phyloP scores from a whole-genome alignment of 1,140 invertebrate species.

The Heliconius eleuchia region DNA sequence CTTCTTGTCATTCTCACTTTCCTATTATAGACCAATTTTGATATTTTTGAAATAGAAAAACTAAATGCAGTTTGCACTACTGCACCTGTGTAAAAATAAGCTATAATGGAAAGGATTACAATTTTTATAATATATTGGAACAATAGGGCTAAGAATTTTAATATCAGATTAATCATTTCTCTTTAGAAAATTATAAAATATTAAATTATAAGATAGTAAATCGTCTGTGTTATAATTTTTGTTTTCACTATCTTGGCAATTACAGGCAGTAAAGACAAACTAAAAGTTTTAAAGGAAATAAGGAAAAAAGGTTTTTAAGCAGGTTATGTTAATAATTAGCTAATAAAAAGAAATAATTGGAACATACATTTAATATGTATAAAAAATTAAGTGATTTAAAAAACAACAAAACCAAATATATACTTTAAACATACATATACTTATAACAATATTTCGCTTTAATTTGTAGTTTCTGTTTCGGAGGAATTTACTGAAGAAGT shows the following conservation, averaged over 20 bases:
- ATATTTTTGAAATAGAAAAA: background rate
- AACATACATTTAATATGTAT: background rate
- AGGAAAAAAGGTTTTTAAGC: background rate
- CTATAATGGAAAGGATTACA: too few species aligned
- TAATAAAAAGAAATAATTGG: background rate
- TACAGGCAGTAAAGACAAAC: too few species aligned
- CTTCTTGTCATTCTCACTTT: background rate
- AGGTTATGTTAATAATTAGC: background rate
- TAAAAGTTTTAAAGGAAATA: too few species aligned
- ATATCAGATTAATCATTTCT: too few species aligned
- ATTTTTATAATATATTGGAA: too few species aligned
- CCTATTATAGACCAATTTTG: too few species aligned
- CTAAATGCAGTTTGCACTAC: background rate
- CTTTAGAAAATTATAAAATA: too few species aligned
- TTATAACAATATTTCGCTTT: background rate
- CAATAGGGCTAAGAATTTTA: too few species aligned
- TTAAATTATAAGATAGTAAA: too few species aligned
- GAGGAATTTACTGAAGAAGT: background rate
- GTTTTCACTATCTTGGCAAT: too few species aligned
- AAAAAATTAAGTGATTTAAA: background rate
- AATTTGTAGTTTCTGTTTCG: background rate
- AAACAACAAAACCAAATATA: background rate
- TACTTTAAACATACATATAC: background rate
- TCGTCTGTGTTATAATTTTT: too few species aligned
- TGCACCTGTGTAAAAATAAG: too few species aligned